Evolutionary conservation across 2,113 vertebrate genomes (phyloP).

Genomic region (Salvelinus sp.): DNA sequence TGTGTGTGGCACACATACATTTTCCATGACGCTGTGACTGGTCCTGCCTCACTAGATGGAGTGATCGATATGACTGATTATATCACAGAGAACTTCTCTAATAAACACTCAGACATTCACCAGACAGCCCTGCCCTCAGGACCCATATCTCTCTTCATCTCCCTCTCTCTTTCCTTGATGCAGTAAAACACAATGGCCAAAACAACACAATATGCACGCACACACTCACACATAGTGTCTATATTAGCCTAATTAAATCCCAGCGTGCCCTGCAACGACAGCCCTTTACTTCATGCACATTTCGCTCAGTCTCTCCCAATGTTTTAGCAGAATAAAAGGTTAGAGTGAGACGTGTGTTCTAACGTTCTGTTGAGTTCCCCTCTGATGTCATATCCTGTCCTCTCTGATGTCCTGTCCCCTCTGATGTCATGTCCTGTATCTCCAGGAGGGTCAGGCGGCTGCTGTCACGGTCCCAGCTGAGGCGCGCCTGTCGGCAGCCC

Average conservation of each 20-base stretch:
- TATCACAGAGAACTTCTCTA: slow-evolving; percentile 6
- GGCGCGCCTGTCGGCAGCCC: slow-evolving; percentile 78
- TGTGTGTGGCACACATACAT: not conserved
- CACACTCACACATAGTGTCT: slow-evolving; percentile 1
- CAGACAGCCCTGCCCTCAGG: too few species aligned
- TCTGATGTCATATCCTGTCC: not conserved
- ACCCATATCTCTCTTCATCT: too few species aligned
- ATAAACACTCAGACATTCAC: too few species aligned
- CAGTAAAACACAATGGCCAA: too few species aligned
- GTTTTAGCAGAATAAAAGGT: slow-evolving; percentile 27
- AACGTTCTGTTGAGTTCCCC: not conserved
- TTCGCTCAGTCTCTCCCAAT: not conserved
- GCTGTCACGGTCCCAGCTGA: slow-evolving; percentile 78
- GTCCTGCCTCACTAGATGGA: not conserved
- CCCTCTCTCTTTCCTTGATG: too few species aligned
- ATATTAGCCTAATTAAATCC: slow-evolving; percentile 30
- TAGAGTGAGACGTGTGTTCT: slow-evolving; percentile 21
- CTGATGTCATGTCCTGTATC: slow-evolving; percentile 1
- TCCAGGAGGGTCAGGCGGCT: slow-evolving; percentile 76
- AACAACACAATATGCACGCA: not conserved
- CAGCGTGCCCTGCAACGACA: slow-evolving; percentile 20
- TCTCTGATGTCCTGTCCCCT: not conserved
- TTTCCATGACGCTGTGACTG: slow-evolving; percentile 1
- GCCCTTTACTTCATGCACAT: not conserved
- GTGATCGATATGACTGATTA: not conserved